These are phyloP conservation scores for Drymonia ruficornis DNA, from an alignment of 2,888 invertebrate genomes.

Conservation along the genomic window DNA sequence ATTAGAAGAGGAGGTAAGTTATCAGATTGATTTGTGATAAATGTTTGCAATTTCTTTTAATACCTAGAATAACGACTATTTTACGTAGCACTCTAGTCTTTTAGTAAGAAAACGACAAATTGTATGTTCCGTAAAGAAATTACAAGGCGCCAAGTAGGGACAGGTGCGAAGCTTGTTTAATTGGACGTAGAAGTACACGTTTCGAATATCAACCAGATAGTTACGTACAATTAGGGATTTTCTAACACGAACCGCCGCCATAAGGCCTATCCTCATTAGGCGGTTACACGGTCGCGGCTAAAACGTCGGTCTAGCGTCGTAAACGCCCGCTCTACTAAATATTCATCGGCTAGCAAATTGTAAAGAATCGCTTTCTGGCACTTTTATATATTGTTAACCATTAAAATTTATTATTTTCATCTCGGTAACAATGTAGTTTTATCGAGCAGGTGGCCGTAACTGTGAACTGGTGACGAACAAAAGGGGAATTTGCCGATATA, in stretches of 20 bases:
- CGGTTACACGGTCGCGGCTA: slow-evolving; percentile 58
- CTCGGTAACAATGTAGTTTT: slow-evolving; percentile 68
- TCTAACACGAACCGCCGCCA: slow-evolving; percentile 68
- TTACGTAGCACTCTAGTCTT: not conserved
- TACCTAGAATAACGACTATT: too few relatives aligned
- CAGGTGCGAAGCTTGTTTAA: slow-evolving; percentile 54
- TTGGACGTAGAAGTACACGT: slow-evolving; percentile 60
- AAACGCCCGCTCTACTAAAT: slow-evolving; percentile 59
- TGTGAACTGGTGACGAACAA: slow-evolving; percentile 36
- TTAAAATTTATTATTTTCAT: slow-evolving; percentile 63
- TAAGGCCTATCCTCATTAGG: slow-evolving; percentile 75
- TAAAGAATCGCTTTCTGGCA: slow-evolving; percentile 64
- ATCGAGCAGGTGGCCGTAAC: slow-evolving; percentile 61
- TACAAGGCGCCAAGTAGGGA: slow-evolving; percentile 40
- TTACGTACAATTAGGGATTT: slow-evolving; percentile 75
- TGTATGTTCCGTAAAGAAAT: slow-evolving; percentile 28
- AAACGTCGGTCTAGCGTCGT: slow-evolving; percentile 43
- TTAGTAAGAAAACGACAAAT: slow-evolving; percentile 27
- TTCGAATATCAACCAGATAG: slow-evolving; percentile 72
- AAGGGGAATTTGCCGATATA: slow-evolving; percentile 39
- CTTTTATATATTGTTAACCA: slow-evolving; percentile 56
- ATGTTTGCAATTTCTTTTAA: not conserved
- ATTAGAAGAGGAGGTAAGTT: not conserved
- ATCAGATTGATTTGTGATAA: not conserved
- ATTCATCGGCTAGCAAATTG: slow-evolving; percentile 72